Percentiles rank a stretch among this genome's conserved stretches.
Conservation (phyloP, 2,888 invertebrate species). For the Brachynemurus nebulosus region DNA sequence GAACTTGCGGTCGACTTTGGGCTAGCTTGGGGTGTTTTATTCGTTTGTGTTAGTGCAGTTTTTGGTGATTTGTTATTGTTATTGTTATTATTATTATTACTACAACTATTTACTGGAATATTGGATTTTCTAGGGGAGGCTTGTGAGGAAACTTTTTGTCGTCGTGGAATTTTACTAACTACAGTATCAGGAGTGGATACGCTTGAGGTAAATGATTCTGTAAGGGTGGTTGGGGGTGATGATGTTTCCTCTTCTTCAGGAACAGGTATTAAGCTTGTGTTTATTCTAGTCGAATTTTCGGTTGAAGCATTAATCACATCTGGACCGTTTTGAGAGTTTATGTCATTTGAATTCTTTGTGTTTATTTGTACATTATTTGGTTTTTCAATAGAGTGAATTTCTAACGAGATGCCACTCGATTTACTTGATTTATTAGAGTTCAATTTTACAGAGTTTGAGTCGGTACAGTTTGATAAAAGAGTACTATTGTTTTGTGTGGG, state of each 20-base stretch:
- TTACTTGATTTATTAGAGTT: slow-evolving; percentile 8
- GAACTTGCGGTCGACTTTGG: slow-evolving; percentile 11
- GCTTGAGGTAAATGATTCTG: slow-evolving; percentile 50
- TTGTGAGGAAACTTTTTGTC: slow-evolving; percentile 17
- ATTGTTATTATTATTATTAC: slow-evolving; percentile 11
- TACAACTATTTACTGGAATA: background rate
- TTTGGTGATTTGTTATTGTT: slow-evolving; percentile 15
- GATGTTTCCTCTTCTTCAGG: slow-evolving; percentile 46
- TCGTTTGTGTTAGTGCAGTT: slow-evolving; percentile 11
- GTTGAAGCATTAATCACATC: slow-evolving; percentile 26
- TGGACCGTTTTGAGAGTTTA: slow-evolving; percentile 34
- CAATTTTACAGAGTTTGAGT: slow-evolving; percentile 7
- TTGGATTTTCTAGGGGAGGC: too few relatives aligned
- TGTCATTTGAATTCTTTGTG: slow-evolving; percentile 21
- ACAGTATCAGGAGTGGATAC: slow-evolving; percentile 58
- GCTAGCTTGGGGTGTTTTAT: slow-evolving; percentile 11
- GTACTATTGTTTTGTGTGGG: background rate
- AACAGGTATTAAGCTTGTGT: slow-evolving; percentile 40
- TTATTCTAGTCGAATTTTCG: slow-evolving; percentile 21
- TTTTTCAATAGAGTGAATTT: slow-evolving; percentile 3
- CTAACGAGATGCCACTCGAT: slow-evolving; percentile 4
- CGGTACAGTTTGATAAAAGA: background rate
- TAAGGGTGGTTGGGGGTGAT: slow-evolving; percentile 42
- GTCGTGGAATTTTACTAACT: slow-evolving; percentile 42
- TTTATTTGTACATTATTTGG: slow-evolving; percentile 6